Base-by-base conservation (phyloP, 2,888 invertebrate species). In the Ochropacha duplaris region DNA sequence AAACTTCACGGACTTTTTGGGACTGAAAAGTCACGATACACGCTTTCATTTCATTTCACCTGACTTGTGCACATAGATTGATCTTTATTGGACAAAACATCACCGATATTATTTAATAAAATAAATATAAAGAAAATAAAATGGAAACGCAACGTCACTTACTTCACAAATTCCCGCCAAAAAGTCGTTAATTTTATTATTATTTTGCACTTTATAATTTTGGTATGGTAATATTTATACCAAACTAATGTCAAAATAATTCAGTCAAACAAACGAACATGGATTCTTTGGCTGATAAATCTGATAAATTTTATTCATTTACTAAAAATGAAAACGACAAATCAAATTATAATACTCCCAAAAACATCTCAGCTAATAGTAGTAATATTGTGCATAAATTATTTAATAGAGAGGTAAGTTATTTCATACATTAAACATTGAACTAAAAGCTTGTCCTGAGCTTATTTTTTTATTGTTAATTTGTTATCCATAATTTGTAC, bases 341-440 rank as follows among this genome's bases (percentile, higher is more conserved):
- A 79, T 69, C 76, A 60, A 76, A 70, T 74, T 72, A 57, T 64
- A 83, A 79, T 81, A 78, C 65, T 73, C 74, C 74, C 62, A 82
- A 65, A 74, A 81, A 72, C 67, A 76, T 78, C 68, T 72, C 81
- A 65, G 74, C 66, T 66, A 76, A 78, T 68, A 83, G 80, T 72
- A 83, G 76, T 72, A 92, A 91, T 77, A 87, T 87, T 69, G 80
- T 90, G 64, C 83, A 89, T 76, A 95, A 94, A 86, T 86, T 95
- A 75, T 92, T 94, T 74, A 94, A 94, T 78, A 90, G 95, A 79
- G 94, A 95, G 93, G 95, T 94, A 83, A 89, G 90, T 84, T 64
- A 72, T 68, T 68, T 66, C 62, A 51, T 26, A 50, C 57, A 62
- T 60, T 68, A 52, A 56, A 54, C 60, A 61, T 58, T 54, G 57